Percentiles rank a stretch among this genome's conserved stretches.
phyloP scores from a whole-genome alignment of 2,888 invertebrate species.

The Anticlea derivata region DNA sequence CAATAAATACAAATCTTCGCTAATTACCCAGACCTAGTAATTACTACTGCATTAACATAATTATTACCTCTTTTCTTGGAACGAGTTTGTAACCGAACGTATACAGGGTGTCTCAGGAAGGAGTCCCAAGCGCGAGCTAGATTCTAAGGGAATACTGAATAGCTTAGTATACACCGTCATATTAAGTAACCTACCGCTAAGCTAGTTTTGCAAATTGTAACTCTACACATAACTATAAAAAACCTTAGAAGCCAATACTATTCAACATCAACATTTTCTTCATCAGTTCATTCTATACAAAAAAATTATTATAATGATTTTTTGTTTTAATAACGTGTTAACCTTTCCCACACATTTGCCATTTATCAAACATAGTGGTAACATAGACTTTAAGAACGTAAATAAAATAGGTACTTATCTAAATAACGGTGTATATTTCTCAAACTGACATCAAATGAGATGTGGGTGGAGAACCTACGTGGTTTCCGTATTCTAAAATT shows the following conservation, averaged over 20 bases:
- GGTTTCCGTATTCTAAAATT: slow-evolving; percentile 58
- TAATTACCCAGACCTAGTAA: slow-evolving; percentile 53
- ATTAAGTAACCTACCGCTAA: too few relatives aligned
- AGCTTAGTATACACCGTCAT: too few relatives aligned
- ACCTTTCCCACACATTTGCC: slow-evolving; percentile 7
- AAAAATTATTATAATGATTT: too few relatives aligned
- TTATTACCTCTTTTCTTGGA: slow-evolving; percentile 25
- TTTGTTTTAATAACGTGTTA: too few relatives aligned
- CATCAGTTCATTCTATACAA: too few relatives aligned
- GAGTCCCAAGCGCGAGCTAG: too few relatives aligned
- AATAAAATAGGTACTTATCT: slow-evolving; percentile 20
- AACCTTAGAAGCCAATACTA: too few relatives aligned
- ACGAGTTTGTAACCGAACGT: slow-evolving; percentile 10
- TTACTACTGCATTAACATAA: slow-evolving; percentile 39
- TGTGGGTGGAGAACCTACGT: slow-evolving; percentile 53
- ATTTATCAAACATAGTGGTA: slow-evolving; percentile 14
- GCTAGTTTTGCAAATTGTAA: too few relatives aligned
- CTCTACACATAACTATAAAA: too few relatives aligned
- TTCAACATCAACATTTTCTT: too few relatives aligned
- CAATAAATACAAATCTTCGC: slow-evolving; percentile 57
- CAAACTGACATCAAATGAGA: slow-evolving; percentile 34
- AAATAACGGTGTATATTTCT: slow-evolving; percentile 37
- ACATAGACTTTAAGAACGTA: slow-evolving; percentile 8
- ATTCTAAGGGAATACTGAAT: too few relatives aligned
- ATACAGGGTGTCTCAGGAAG: slow-evolving; percentile 3